Conservation (phyloP, 2,888 invertebrate species). For the Melieria picta region DNA sequence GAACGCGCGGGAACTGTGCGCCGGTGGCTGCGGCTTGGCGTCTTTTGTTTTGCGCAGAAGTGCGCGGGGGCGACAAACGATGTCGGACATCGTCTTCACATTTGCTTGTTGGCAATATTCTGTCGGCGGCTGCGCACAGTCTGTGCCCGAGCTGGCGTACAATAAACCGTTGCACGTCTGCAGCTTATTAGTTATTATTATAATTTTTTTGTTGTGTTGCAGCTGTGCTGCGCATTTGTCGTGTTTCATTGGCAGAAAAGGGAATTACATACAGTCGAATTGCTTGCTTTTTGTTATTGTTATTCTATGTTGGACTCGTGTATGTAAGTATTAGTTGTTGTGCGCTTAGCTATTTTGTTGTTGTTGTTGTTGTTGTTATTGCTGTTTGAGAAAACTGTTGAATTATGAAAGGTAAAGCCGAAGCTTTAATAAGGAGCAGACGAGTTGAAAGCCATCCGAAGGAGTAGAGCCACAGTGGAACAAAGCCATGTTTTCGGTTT, state of each 20-base stretch:
- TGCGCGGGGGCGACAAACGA: not conserved
- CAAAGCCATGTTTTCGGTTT: too few species aligned
- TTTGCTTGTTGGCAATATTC: not conserved
- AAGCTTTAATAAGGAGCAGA: too few species aligned
- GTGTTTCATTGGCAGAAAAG: too few species aligned
- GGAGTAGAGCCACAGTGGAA: too few species aligned
- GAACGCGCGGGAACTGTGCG: not conserved
- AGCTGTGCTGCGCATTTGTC: conserved; percentile 1
- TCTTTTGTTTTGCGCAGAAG: conserved; percentile 2
- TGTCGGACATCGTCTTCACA: not conserved
- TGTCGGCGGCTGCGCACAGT: not conserved
- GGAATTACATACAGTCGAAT: too few species aligned
- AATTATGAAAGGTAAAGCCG: too few species aligned
- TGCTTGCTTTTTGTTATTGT: conserved; percentile 8
- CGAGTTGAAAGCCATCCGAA: too few species aligned
- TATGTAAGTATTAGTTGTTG: too few species aligned
- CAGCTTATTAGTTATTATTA: conserved; percentile 38
- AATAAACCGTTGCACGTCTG: conserved; percentile 35
- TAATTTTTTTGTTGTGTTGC: conserved; percentile 21
- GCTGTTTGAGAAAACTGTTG: not conserved
- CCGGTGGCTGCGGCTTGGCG: conserved; percentile 7
- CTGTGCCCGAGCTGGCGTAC: not conserved
- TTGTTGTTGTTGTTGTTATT: not conserved
- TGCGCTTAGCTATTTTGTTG: not conserved
- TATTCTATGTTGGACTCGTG: not conserved